phyloP scores from a whole-genome alignment of 2,888 invertebrate species.

The Ptilodon capucinus region DNA sequence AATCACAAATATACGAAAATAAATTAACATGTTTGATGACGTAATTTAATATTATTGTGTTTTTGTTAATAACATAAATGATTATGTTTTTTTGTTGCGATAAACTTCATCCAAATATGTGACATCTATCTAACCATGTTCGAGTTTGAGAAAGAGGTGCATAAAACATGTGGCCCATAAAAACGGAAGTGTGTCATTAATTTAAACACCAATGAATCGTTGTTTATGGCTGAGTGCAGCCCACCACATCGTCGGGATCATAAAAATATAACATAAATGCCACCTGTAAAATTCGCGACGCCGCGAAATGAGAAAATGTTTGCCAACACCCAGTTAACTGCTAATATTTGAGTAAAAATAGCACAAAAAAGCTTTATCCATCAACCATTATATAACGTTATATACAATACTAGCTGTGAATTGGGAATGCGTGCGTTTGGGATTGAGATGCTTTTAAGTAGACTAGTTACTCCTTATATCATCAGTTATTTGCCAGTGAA shows the following conservation, averaged over 20 bases:
- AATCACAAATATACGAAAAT: too few species aligned
- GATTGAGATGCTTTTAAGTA: too few species aligned
- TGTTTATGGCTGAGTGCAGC: slow-evolving; percentile 39
- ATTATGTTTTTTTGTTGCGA: too few species aligned
- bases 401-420: too few species aligned
- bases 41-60: too few species aligned
- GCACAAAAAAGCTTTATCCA: not conserved
- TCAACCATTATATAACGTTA: not conserved
- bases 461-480: too few species aligned
- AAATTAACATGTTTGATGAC: too few species aligned
- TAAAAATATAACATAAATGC: slow-evolving; percentile 41
- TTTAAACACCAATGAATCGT: slow-evolving; percentile 38
- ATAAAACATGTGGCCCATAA: slow-evolving; percentile 16
- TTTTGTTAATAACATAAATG: not conserved
- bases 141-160: not conserved
- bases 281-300: slow-evolving; percentile 27
- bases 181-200: slow-evolving; percentile 38
- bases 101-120: not conserved
- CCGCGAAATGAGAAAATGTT: slow-evolving; percentile 18
- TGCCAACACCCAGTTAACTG: not conserved
- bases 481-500: too few species aligned
- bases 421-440: too few species aligned
- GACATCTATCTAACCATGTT: too few species aligned
- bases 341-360: not conserved
- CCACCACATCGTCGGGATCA: slow-evolving; percentile 26